Evolutionary conservation across 2,797 vertebrate species (phyloP).

Genomic region (Adrianichthys oophorus): DNA sequence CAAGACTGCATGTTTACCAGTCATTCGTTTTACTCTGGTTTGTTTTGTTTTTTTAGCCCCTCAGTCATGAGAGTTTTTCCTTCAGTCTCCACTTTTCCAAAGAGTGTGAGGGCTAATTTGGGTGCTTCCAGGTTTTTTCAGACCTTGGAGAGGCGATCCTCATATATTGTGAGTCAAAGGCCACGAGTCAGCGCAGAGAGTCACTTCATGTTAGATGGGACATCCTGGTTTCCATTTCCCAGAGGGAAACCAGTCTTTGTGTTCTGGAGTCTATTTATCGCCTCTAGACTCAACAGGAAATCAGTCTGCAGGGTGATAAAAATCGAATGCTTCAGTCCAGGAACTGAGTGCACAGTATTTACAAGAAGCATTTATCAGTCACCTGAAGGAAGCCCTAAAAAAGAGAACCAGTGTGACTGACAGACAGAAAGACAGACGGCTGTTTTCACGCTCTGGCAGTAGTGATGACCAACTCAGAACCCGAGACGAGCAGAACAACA

Average conservation of each 20-base stretch:
- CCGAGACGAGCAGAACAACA: too few relatives aligned
- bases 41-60: too few relatives aligned
- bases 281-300: constrained; percentile 60
- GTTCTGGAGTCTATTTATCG: constrained; percentile 29
- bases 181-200: constrained; percentile 37
- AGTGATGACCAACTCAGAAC: too few relatives aligned
- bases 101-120: constrained; percentile 69
- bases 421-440: too few relatives aligned
- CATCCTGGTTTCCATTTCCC: constrained; percentile 57
- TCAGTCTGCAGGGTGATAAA: constrained; percentile 43
- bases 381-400: too few relatives aligned
- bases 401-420: too few relatives aligned
- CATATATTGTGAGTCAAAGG: constrained; percentile 63
- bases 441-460: too few relatives aligned
- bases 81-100: too few relatives aligned
- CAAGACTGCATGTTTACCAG: too few relatives aligned
- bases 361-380: too few relatives aligned
- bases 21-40: too few relatives aligned
- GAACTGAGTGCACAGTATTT: not conserved
- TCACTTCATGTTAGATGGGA: constrained; percentile 51
- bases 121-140: constrained; percentile 50
- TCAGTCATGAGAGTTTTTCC: too few relatives aligned
- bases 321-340: constrained; percentile 19
- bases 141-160: constrained; percentile 47
- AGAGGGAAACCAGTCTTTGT: constrained; percentile 51